These are phyloP conservation scores for Selenia dentaria DNA, from an alignment of 2,888 invertebrate species.

Conservation along the genomic window DNA sequence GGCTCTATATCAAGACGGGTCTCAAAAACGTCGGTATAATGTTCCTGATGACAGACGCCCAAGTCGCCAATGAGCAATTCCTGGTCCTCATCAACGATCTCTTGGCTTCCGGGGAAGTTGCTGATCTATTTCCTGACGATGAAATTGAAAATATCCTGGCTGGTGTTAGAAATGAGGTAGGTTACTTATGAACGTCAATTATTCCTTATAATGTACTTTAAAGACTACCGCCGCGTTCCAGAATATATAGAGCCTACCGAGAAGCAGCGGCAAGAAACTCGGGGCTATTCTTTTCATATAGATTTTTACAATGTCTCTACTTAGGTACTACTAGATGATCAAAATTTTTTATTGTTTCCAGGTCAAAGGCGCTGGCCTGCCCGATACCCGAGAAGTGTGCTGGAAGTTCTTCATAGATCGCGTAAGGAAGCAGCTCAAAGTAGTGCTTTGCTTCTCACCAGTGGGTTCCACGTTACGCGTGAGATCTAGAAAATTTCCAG, in stretches of 20 bases:
- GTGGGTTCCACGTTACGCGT: slow-evolving; percentile 97
- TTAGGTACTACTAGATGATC: too few species aligned
- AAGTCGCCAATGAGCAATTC: slow-evolving; percentile 97
- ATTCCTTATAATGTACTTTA: too few species aligned
- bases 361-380: slow-evolving; percentile 94
- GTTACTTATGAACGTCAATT: neutral
- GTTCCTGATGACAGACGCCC: slow-evolving; percentile 98
- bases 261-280: too few species aligned
- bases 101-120: slow-evolving; percentile 97
- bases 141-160: slow-evolving; percentile 97
- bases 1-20: slow-evolving; percentile 95
- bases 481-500: slow-evolving; percentile 97
- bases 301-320: too few species aligned
- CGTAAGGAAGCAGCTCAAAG: slow-evolving; percentile 94
- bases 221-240: too few species aligned
- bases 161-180: slow-evolving; percentile 90
- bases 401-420: slow-evolving; percentile 99
- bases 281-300: too few species aligned
- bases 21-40: slow-evolving; percentile 97
- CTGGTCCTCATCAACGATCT: slow-evolving; percentile 97
- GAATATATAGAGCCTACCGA: too few species aligned
- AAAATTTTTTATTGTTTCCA: slow-evolving; percentile 38
- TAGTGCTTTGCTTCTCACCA: slow-evolving; percentile 98
- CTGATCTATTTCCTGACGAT: slow-evolving; percentile 97
- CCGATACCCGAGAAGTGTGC: slow-evolving; percentile 97